These are phyloP conservation scores for Syngnathus rostellatus DNA, from an alignment of 2,797 vertebrate genomes.

Conservation along the genomic window DNA sequence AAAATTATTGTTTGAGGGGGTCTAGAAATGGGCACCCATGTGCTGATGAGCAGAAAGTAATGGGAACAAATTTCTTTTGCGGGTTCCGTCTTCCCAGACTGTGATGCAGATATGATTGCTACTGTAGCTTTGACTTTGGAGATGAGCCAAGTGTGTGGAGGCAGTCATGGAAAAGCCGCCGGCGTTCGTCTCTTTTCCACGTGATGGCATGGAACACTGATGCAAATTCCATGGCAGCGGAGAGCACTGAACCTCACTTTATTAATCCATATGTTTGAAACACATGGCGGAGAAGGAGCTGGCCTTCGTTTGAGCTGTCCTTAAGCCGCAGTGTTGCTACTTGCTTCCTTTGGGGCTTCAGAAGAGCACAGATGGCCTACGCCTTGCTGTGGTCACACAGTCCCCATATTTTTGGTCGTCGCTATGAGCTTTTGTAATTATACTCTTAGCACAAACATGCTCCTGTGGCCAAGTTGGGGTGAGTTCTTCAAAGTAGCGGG, in stretches of 20 bases:
- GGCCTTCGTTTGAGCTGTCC: not conserved
- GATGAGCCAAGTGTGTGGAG: slow-evolving; percentile 42
- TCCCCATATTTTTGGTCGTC: slow-evolving; percentile 44
- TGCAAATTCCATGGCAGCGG: slow-evolving; percentile 44
- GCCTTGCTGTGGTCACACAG: slow-evolving; percentile 50
- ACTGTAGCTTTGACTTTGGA: slow-evolving; percentile 48
- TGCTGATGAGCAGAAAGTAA: slow-evolving; percentile 40
- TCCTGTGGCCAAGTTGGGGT: slow-evolving; percentile 27
- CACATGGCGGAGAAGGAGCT: slow-evolving; percentile 20
- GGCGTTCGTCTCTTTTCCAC: slow-evolving; percentile 35
- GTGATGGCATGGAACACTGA: slow-evolving; percentile 33
- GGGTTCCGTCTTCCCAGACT: slow-evolving; percentile 34
- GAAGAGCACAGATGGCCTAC: slow-evolving; percentile 47
- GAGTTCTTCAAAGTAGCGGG: slow-evolving; percentile 13
- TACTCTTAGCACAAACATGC: slow-evolving; percentile 27
- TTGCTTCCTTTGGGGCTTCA: slow-evolving; percentile 30
- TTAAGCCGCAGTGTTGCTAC: slow-evolving; percentile 22
- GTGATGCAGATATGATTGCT: slow-evolving; percentile 38
- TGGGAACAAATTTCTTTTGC: slow-evolving; percentile 24
- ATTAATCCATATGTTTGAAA: slow-evolving; percentile 18
- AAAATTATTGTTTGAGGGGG: not conserved
- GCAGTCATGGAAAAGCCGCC: slow-evolving; percentile 56
- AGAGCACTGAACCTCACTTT: slow-evolving; percentile 6
- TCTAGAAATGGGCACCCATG: not conserved
- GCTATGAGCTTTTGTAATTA: slow-evolving; percentile 30